Base-by-base conservation (phyloP, 1,140 invertebrate genomes). In the Megathymus violae region DNA sequence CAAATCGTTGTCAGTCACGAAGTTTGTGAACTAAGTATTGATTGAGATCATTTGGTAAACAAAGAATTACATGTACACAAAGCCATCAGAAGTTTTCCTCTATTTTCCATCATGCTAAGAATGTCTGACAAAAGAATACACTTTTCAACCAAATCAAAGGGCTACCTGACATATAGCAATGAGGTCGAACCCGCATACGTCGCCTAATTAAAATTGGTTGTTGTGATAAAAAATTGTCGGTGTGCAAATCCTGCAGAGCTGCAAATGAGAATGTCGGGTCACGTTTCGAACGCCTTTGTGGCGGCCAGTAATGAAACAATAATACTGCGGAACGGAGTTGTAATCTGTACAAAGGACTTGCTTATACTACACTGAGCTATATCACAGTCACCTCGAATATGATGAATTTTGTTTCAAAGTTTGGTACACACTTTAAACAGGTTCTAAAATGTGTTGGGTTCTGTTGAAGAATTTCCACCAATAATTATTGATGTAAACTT, bases 121-220 rank as follows among this genome's bases (percentile, higher is more conserved):
- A 31, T 16, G 7, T 1, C 7, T 31, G 43, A 46, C 54, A 46
- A 59, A 36, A 47, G 41, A 17, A 46, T 17, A 13, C 40, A 36
- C 52, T 58, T 44, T 58, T 56, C 52, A 46, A 19, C 2, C 41
- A n/a, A 46, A 58, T 58, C 25, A n/a, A 58, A 51, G 31, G 48
- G 14, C 54, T 17, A 59, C 54, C 54, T 59, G 54, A 46, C 54
- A 38, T 59, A 16, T 46, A 59, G 43, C 27, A 31, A 47, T 36
- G 54, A 43, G 52, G 15, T 38, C 56, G 41, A 47, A 59, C 46
- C 43, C 43, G 43, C 40, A 15, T 40, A 25, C 17, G 41, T 44
- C 16, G 31, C 56, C 43, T 59, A 59, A 59, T 59, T 59, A 59
- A 59, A 59, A 59, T 59, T 59, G 56, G 56, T 47, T 47, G 56